Evolutionary conservation across 2,797 vertebrate species (phyloP), one percentile per base, ranked within the genome.

Genomic region (Ataeniobius toweri): DNA sequence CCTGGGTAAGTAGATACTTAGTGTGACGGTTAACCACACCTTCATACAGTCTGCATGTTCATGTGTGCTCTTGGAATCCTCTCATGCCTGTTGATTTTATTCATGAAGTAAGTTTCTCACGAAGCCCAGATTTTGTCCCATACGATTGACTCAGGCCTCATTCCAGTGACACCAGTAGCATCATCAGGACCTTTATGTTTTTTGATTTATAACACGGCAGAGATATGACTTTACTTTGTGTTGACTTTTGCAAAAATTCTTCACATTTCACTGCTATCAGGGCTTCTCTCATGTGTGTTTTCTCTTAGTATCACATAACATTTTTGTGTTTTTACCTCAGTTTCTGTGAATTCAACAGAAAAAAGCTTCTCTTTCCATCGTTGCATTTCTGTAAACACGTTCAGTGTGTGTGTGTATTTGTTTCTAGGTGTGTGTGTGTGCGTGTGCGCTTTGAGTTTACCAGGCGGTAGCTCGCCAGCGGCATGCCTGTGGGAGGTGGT

Each of bases 1-100:
- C 88, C 92, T 69, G 92, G 92, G 94, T 95, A 81, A 95, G 94
- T 94, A 92, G 46, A 77, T 76, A 77, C 63, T 84, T 51, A 76
- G 39, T 73, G 67, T 84, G 76, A 61, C 58, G 75, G 61, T 72
- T 83, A 78, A 81, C 72, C 74, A 83, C 74, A 56, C 69, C 73
- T 76, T 84, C 71, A 74, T 70, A 50, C 59, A 22, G 56, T 74
- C 46, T 87, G 56, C 46, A 48, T 78, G 55, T 12, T 71, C 85
- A 69, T 88, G 67, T 69, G 67, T 75, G 22, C 41, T 76, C 36
- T 75, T 84, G 56, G 85, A 78, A 46, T 77, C 71, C 22, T 77
- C 56, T 76, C 67, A 77, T 83, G 75, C 56, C 75, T 70, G 72
- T 74, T 89, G 75, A 69, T 51, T 76, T 69, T 41, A 55, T 78